Evolutionary conservation across 2,113 vertebrate species (phyloP), one percentile per base, ranked within the genome.

Genomic region (Centrocercus urophasianus): DNA sequence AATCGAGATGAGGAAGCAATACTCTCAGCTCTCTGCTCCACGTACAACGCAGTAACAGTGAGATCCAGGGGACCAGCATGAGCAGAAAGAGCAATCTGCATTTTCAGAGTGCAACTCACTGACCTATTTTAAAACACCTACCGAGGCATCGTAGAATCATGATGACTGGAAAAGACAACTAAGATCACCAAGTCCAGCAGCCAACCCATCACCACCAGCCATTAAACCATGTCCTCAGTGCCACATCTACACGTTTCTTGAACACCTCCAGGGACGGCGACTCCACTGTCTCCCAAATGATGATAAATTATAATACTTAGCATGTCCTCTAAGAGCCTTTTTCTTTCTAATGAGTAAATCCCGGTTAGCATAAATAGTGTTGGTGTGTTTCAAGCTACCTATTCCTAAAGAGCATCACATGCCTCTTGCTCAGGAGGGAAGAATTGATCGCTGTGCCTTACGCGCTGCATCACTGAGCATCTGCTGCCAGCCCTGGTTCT

Each of bases 11-110:
- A 42, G 19, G 4, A 34, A 27, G 24, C 3, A 13, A 42, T 66
- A 66, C 25, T 66, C 71, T 42, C 56, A 34, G 67, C n/a, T 64
- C 69, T 65, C 70, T 48, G 38, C 61, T 75, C 87, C 77, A 36
- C 0, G 1, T 10, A 38, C 32, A 72, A 30, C 28, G 27, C 21
- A 50, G 28, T 0, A 12, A 36, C 30, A 1, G 18, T 63, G 57
- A 66, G 65, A 54, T 5, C 63, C 28, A 67, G 47, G 64, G 78
- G 38, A 47, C 12, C 30, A 42, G 19, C 16, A 19, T 27, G 34
- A 67, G 48, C 32, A 36, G 59, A 67, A 56, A 47, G 32, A 91
- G 8, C 10, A 83, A 70, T 56, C 54, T 25, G 59, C 22, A 34
- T 25, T 70, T 93, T 85, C 3, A 84, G 38, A 82, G 19, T 7